Conservation (phyloP, 2,797 vertebrate species). For the Cheirogaleus major region DNA sequence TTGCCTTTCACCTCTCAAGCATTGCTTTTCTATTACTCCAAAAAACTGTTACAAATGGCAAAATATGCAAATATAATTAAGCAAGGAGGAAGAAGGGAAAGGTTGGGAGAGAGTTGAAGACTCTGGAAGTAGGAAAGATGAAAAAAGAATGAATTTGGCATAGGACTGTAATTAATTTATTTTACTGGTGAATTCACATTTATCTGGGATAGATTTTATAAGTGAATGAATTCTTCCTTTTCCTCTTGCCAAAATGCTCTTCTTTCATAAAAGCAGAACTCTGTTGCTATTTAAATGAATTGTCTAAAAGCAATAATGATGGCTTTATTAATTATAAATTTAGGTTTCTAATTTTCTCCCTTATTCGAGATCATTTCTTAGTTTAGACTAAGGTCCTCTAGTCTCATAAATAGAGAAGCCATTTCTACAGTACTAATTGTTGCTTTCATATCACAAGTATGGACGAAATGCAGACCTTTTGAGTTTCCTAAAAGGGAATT, state of each 20-base stretch:
- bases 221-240: slow-evolving; percentile 63
- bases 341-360: neutral
- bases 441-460: neutral
- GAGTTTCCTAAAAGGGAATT: neutral
- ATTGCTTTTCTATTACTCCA: slow-evolving; percentile 44
- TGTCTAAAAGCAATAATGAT: neutral
- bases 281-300: neutral
- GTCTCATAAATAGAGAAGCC: neutral
- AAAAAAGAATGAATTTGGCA: neutral
- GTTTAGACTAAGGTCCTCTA: neutral
- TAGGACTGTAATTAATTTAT: slow-evolving; percentile 44
- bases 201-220: slow-evolving; percentile 45
- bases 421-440: neutral
- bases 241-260: neutral
- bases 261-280: neutral
- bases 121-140: neutral
- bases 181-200: too few relatives aligned
- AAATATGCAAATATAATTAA: slow-evolving; percentile 57
- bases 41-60: slow-evolving; percentile 73
- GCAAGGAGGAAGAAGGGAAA: neutral
- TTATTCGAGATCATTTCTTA: neutral
- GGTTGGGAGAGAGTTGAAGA: neutral
- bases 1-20: slow-evolving; percentile 68
- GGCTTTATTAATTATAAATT: neutral
- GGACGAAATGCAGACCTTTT: neutral